Percentiles rank a stretch among this genome's conserved stretches.
These are phyloP conservation scores for Spilarctia lutea DNA, from an alignment of 2,888 invertebrate genomes.

Conservation along the genomic window DNA sequence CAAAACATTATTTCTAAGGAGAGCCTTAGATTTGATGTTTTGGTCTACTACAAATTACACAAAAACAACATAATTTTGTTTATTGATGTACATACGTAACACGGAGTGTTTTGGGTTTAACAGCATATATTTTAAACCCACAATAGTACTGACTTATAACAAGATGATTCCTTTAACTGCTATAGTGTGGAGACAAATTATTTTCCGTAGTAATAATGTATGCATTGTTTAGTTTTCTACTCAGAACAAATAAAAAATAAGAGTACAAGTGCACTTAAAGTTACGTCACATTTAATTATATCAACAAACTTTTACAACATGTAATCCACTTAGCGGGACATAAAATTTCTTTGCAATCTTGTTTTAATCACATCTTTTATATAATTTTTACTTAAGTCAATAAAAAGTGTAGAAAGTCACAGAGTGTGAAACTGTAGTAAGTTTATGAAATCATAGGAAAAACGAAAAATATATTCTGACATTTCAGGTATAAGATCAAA, in stretches of 20 bases:
- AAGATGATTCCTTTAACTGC: not conserved
- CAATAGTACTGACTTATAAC: not conserved
- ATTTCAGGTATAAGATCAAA: not conserved
- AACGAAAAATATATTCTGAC: not conserved
- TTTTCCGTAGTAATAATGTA: not conserved
- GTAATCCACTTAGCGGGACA: constrained; percentile 36
- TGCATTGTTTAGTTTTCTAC: not conserved
- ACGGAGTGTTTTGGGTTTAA: not conserved
- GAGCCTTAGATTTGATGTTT: no score
- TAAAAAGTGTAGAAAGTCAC: constrained; percentile 42
- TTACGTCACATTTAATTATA: constrained; percentile 6
- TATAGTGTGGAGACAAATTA: not conserved
- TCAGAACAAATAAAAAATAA: not conserved
- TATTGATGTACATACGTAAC: not conserved
- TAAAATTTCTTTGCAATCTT: constrained; percentile 31
- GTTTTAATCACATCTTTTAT: constrained; percentile 36
- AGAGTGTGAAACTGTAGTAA: constrained; percentile 26
- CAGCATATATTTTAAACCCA: not conserved
- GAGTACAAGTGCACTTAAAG: constrained; percentile 6
- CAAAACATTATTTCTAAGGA: no score
- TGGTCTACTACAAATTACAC: not conserved
- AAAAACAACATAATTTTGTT: not conserved
- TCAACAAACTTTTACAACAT: constrained; percentile 20
- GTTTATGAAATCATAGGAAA: not conserved
- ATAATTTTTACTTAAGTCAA: constrained; percentile 42